Conservation (phyloP, 2,113 vertebrate genomes). For the Vanacampus margaritifer region DNA sequence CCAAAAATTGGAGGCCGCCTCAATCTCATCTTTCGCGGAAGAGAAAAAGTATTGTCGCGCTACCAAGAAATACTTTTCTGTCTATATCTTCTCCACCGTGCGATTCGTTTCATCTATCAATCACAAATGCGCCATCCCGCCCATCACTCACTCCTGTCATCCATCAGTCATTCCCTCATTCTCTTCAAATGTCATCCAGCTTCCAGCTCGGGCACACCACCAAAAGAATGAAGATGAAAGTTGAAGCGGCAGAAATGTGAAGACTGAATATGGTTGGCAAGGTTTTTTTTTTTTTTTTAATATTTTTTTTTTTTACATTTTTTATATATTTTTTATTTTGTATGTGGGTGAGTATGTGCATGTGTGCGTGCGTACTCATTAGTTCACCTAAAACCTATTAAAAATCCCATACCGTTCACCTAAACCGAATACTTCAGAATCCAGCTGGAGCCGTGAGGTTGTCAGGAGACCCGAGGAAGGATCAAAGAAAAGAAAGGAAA, state of each 20-base stretch:
- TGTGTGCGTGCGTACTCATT: no score
- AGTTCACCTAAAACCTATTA: no score
- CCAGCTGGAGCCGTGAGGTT: no score
- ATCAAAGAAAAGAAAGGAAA: no score
- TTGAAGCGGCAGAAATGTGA: not conserved
- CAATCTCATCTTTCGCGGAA: slow-evolving; percentile 29
- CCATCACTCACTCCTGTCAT: slow-evolving; percentile 39
- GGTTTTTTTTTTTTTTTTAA: no score
- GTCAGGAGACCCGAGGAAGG: no score
- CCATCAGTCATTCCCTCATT: slow-evolving; percentile 44
- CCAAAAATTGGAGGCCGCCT: slow-evolving; percentile 38
- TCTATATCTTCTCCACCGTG: slow-evolving; percentile 25
- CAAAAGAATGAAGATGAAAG: not conserved
- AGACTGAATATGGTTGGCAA: slow-evolving; percentile 7
- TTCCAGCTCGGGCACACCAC: slow-evolving; percentile 6
- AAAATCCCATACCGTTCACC: no score
- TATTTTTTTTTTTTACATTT: no score
- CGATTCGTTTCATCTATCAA: slow-evolving; percentile 46
- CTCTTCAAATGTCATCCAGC: slow-evolving; percentile 28
- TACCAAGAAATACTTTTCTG: slow-evolving; percentile 35
- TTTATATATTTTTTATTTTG: no score
- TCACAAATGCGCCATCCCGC: slow-evolving; percentile 14
- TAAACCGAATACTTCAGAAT: no score
- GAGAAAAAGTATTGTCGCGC: slow-evolving; percentile 39
- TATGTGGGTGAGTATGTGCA: no score